A percentile compares a stretch with the other conserved stretches of the same genome.
These are phyloP conservation scores for Morbakka virulenta DNA, from an alignment of 30 jellyfish, hydroid and myxozoan genomes.

Conservation along the genomic window DNA sequence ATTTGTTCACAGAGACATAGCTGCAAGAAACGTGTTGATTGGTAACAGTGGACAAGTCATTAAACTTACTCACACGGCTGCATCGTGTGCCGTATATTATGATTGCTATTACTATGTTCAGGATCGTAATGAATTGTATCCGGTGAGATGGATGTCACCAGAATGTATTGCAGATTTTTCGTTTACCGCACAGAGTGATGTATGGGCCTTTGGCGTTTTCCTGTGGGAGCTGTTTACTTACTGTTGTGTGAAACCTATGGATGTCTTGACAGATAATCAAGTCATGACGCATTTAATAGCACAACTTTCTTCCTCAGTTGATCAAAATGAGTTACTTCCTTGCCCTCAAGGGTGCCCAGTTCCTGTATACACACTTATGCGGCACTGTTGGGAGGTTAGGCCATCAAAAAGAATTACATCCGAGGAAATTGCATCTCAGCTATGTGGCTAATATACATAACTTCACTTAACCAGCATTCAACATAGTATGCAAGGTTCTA, in stretches of 20 bases:
- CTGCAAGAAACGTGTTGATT: conserved; percentile 61
- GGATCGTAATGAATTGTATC: conserved; percentile 55
- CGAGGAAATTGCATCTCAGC: conserved; percentile 24
- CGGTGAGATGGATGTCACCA: conserved; percentile 86
- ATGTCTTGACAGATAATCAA: conserved; percentile 38
- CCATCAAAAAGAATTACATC: conserved; percentile 54
- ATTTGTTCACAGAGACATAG: conserved; percentile 61
- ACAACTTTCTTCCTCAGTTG: conserved; percentile 14
- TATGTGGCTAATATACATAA: neutral
- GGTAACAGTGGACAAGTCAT: conserved; percentile 53
- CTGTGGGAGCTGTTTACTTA: conserved; percentile 78
- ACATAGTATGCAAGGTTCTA: too few species aligned
- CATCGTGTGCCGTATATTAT: conserved; percentile 73
- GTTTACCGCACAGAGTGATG: conserved; percentile 56
- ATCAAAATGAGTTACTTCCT: conserved; percentile 50
- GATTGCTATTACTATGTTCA: conserved; percentile 70
- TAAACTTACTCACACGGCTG: conserved; percentile 73
- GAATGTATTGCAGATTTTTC: conserved; percentile 41
- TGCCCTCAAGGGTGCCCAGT: conserved; percentile 65
- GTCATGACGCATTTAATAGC: conserved; percentile 47
- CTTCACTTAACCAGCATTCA: too few species aligned
- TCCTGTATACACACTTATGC: conserved; percentile 38
- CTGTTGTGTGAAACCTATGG: conserved; percentile 57
- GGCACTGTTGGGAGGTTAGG: conserved; percentile 61
- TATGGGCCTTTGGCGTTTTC: conserved; percentile 77